These are phyloP conservation scores for Onthophagus sagittarius DNA, from an alignment of 2,888 invertebrate genomes.

Conservation along the genomic window DNA sequence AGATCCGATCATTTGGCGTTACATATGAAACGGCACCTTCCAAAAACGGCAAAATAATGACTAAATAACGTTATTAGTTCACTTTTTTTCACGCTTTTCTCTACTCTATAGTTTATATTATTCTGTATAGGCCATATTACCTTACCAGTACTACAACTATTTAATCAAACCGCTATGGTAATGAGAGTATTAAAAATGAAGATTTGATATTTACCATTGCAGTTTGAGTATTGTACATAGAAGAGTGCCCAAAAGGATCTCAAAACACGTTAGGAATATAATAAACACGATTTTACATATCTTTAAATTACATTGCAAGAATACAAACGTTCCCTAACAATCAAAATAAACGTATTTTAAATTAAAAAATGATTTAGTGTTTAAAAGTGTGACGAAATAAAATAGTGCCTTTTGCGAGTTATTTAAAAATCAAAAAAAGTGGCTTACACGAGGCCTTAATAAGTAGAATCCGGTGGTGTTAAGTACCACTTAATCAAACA, in stretches of 20 bases:
- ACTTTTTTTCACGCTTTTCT: background rate
- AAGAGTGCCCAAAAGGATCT: slow-evolving; percentile 5
- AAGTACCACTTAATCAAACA: slow-evolving; percentile 22
- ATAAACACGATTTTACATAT: background rate
- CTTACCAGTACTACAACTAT: background rate
- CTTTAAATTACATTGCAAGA: too few species aligned
- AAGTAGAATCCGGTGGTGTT: slow-evolving; percentile 24
- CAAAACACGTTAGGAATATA: slow-evolving; percentile 1
- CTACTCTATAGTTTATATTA: background rate
- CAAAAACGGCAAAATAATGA: slow-evolving; percentile 71
- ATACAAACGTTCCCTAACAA: background rate
- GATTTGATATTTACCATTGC: background rate
- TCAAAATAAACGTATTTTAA: background rate
- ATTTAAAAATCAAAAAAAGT: background rate
- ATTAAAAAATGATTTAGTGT: background rate
- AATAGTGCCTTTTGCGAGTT: background rate
- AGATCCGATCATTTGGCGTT: slow-evolving; percentile 92
- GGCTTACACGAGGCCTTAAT: slow-evolving; percentile 18
- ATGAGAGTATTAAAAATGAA: background rate
- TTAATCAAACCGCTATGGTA: background rate
- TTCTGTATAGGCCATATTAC: slow-evolving; percentile 1
- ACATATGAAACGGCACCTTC: slow-evolving; percentile 95
- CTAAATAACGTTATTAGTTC: background rate
- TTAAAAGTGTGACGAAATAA: too few species aligned
- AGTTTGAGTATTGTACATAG: slow-evolving; percentile 1